Evolutionary conservation across 2,797 vertebrate species (phyloP).

Genomic region (Naso thynnoides): DNA sequence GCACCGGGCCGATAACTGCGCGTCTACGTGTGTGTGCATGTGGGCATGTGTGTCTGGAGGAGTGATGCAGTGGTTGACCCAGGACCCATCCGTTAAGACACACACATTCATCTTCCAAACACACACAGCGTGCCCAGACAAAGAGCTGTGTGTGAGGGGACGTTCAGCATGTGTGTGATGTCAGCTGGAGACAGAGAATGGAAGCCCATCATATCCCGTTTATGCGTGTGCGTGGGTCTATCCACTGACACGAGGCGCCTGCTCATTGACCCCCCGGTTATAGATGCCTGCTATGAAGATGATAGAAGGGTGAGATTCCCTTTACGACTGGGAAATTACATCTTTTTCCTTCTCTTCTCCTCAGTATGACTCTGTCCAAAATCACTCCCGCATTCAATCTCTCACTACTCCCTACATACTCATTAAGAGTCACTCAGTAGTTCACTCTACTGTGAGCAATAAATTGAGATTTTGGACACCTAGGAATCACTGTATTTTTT

Average conservation of each 20-base stretch:
- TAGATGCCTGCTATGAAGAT: conserved; percentile 62
- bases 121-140: conserved; percentile 74
- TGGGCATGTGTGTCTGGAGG: conserved; percentile 68
- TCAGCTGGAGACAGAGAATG: conserved; percentile 80
- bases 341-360: conserved; percentile 14
- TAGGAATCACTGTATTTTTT: conserved; percentile 20
- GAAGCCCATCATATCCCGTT: conserved; percentile 80
- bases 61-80: conserved; percentile 81
- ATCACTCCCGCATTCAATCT: not conserved
- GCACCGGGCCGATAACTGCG: conserved; percentile 61
- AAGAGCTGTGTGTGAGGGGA: conserved; percentile 76
- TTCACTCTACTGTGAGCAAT: not conserved
- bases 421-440: conserved; percentile 4
- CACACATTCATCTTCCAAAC: conserved; percentile 81
- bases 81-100: conserved; percentile 76
- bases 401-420: not conserved
- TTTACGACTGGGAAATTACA: conserved; percentile 27
- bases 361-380: not conserved
- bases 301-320: conserved; percentile 47
- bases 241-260: conserved; percentile 70
- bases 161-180: conserved; percentile 82
- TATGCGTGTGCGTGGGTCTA: conserved; percentile 69
- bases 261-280: conserved; percentile 67
- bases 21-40: conserved; percentile 20
- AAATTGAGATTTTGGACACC: conserved; percentile 13